phyloP scores from a whole-genome alignment of 1,140 invertebrate genomes.

The Zaprionus camerounensis region DNA sequence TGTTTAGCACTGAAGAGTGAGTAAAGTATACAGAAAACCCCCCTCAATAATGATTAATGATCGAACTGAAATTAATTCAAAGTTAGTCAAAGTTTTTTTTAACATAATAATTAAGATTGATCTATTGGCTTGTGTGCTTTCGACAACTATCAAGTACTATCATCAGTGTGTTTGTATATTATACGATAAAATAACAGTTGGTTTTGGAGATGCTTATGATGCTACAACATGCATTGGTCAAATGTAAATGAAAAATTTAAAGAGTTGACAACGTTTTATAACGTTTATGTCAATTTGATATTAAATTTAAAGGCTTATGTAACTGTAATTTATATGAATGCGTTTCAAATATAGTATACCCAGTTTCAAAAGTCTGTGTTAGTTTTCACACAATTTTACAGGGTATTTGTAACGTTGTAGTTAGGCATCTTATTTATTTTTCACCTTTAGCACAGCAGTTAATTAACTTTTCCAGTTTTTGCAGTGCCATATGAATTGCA shows the following conservation, averaged over 20 bases:
- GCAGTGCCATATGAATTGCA: constrained; percentile 1
- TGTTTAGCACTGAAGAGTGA: constrained; percentile 84
- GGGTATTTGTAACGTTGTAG: not conserved
- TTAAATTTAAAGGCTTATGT: not conserved
- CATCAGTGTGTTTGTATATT: not conserved
- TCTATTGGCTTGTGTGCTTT: constrained; percentile 1
- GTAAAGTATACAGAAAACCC: constrained; percentile 30
- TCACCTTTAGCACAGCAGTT: constrained; percentile 7
- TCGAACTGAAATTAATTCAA: not conserved
- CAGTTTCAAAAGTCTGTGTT: not conserved
- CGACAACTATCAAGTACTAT: not conserved
- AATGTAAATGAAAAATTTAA: not conserved
- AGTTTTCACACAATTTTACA: not conserved
- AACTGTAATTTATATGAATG: not conserved
- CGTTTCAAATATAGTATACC: not conserved
- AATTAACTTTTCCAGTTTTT: constrained; percentile 18
- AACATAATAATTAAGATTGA: constrained; percentile 7
- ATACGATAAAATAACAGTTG: not conserved
- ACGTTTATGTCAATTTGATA: too few relatives aligned
- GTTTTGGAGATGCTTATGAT: not conserved
- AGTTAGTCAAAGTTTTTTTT: not conserved
- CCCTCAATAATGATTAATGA: constrained; percentile 3
- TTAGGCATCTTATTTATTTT: not conserved
- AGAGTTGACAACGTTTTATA: not conserved
- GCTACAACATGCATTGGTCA: not conserved